phyloP scores from a whole-genome alignment of 2,113 vertebrate species.

The Xerus inauris region DNA sequence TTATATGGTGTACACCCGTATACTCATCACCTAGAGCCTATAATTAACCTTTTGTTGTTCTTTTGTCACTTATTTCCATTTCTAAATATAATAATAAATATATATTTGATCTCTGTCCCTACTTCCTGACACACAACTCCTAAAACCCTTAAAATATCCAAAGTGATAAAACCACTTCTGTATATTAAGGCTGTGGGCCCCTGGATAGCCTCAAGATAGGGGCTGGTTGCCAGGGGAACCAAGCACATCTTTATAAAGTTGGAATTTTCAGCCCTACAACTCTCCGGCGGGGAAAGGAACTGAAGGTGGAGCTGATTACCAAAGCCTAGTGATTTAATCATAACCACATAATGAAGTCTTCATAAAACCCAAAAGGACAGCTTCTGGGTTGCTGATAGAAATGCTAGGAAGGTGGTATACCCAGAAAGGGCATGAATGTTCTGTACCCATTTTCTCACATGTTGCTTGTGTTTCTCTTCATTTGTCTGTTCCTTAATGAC shows the following conservation, averaged over 20 bases:
- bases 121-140: background rate
- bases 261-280: background rate
- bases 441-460: no score
- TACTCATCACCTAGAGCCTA: background rate
- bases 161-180: background rate
- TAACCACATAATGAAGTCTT: background rate
- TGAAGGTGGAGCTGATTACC: background rate
- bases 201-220: background rate
- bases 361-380: background rate
- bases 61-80: background rate
- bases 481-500: background rate
- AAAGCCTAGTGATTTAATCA: background rate
- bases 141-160: background rate
- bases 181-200: background rate
- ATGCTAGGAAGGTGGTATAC: background rate
- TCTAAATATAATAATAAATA: background rate
- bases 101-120: background rate
- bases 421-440: no score
- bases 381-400: background rate
- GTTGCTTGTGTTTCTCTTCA: background rate
- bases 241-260: background rate
- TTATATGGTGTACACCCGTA: background rate
- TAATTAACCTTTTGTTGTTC: conserved; percentile 17
- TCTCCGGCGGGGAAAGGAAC: background rate
- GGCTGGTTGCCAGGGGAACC: background rate